Evolutionary conservation across 2,888 invertebrate genomes (phyloP), one percentile per base, ranked within the genome.

Genomic region (Selenia dentaria): DNA sequence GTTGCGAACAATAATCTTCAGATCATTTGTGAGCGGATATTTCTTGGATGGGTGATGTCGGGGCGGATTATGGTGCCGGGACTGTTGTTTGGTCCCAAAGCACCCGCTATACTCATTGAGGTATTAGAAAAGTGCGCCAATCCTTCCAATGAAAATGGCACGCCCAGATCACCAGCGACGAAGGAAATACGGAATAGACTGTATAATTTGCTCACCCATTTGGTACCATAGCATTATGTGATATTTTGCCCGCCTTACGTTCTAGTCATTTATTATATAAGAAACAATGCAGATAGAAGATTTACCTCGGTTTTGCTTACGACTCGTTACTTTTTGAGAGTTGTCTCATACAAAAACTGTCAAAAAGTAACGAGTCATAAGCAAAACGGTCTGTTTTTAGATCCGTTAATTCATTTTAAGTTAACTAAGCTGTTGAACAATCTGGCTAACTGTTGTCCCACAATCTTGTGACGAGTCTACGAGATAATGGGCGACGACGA

Each of bases 1-100:
- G 91, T 94, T 1, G 81, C 84, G 3, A 94, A 94, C 67, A 93
- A 93, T 64, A 95, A 95, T 72, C 73, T 94, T 51, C 93, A 95
- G 91, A 92, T 94, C 24, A 87, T 93, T 14, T 94, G 93, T 63
- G 93, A 93, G 64, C 93, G 92, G 57, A 92, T 94, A 57, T 93
- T 93, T 70, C 80, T 94, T 22, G 93, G 93, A 0, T 93, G 93
- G 93, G 85, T 92, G 14, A 82, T 93, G 64, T 92, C 93, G 1
- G 93, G 92, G 24, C 89, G 91, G 24, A 78, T 93, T 27, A 88
- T 93, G 59, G 86, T 93, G 47, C 93, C 93, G 9, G 93, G 94
- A 0, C 65, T 93, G 42, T 71, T 94, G 13, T 89, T 93, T 81
- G 92, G 93, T 0, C 85, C 92, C 37, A 90, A 92, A 50, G 92